Evolutionary conservation across 2,888 invertebrate species (phyloP), one percentile per base, ranked within the genome.

Genomic region (Trichopoda pennipes): DNA sequence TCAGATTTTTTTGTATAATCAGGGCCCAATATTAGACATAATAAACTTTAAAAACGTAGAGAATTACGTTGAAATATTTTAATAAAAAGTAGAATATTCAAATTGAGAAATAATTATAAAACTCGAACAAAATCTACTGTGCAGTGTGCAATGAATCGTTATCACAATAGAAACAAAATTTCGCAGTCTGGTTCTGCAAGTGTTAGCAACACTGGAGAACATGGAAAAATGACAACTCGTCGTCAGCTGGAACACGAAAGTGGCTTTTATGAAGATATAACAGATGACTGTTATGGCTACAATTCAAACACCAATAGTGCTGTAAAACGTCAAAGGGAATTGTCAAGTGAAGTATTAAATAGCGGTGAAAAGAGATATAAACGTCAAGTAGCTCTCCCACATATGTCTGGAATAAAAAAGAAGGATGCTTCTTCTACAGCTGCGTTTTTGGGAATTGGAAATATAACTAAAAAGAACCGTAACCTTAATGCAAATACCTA

Each of bases 211-310:
- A 58, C 61, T n/a, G 72, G 63, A 32, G 38, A 56, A 47, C 79
- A 66, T 53, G 80, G 72, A n/a, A 93, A 92, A 88, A 94, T 94
- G 93, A 93, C 92, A 88, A 91, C 93, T 86, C 93, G 93, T 86
- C 94, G 94, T 86, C 93, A 94, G 87, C 93, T 93, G 86, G 94
- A 94, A 86, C 94, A 96, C 93, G 96, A 96, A 92, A 96, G 96
- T 90, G 96, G 96, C 84, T 96, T 95, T 90, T 96, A 95, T 93
- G 96, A 96, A 91, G 85, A 85, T 70, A 81, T 75, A 19, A 51
- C 68, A 19, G 86, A 86, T 17, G 86, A 83, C 14, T 81, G 70
- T 19, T 84, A 74, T 23, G 47, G 17, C 10, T 84, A 77, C 51
- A 74, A 47, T 42, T 6, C 63, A 17, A 69, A 58, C 9, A 8